These are phyloP conservation scores for Eugnorisma glareosa DNA, from an alignment of 2,888 invertebrate genomes.

Conservation along the genomic window DNA sequence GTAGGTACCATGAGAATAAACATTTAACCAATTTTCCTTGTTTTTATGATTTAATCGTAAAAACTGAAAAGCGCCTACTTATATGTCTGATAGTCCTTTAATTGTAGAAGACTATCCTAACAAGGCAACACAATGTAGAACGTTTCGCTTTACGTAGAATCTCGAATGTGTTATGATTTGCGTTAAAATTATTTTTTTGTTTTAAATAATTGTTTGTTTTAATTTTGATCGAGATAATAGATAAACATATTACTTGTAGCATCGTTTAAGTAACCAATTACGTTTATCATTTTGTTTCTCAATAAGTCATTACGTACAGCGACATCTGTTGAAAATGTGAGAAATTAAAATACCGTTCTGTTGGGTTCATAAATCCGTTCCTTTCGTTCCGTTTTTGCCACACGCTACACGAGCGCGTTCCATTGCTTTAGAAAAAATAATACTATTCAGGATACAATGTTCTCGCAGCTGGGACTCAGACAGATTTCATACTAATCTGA, in stretches of 20 bases:
- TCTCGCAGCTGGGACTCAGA: background rate
- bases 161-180: background rate
- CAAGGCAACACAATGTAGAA: constrained; percentile 29
- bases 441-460: background rate
- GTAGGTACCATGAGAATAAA: accelerated
- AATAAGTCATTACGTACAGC: background rate
- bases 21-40: background rate
- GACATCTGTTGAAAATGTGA: background rate
- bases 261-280: background rate
- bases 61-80: accelerated
- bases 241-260: background rate
- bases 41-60: too few relatives aligned
- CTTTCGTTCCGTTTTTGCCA: background rate
- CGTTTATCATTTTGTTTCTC: background rate
- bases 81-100: background rate
- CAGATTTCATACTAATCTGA: background rate
- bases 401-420: background rate
- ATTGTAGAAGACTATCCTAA: background rate
- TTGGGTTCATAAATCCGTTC: background rate
- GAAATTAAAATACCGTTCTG: background rate
- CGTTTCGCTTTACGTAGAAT: constrained; percentile 40
- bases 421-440: background rate
- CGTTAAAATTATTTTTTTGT: too few relatives aligned
- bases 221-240: background rate
- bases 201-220: constrained; percentile 11